Evolutionary conservation across 1,140 invertebrate species (phyloP), one percentile per base, ranked within the genome.

Genomic region (Mamestra configurata): DNA sequence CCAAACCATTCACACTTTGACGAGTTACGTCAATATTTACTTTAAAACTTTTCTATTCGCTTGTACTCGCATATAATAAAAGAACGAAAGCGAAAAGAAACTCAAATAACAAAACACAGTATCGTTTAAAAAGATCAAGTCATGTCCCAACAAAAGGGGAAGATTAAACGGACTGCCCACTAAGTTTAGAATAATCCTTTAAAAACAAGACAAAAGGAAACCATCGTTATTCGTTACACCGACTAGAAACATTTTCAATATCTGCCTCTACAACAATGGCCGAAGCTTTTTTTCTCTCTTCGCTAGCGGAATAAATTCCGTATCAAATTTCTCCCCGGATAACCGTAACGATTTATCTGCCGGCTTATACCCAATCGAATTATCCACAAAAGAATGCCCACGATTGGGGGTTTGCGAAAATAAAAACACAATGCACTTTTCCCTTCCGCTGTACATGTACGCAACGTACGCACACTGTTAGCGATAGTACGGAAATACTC

Each of bases 401-500:
- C 76, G 24, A 73, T 51, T 77, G 31, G 55, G 37, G 7, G 51
- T 71, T 75, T 43, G 81, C 64, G 77, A 82, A 80, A 84, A 88
- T 86, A 87, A 80, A 89, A 88, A 83, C 49, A 83, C 64, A 84
- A 87, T 92, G 90, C 92, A 94, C 89, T 93, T 93, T 92, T 93
- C 86, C 82, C 86, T 87, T 88, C 84, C 82, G 79, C 68, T 83
- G 83, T 84, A 89, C 86, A 84, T 81, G 82, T 84, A 89, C 82
- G 80, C 82, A 86, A 79, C 79, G 80, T 89, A 90, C 89, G 84
- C 89, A 92, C 90, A 91, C 89, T 85, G 76, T 78, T 85, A 82
- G 86, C 80, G 85, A 88, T 82, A 86, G 89, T 90, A 94, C 92
- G 89, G 89, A 93, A 94, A 93, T 94, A 93, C 87, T 88, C 89